These are phyloP conservation scores for Helostoma temminkii DNA, from an alignment of 2,797 vertebrate genomes.

Conservation along the genomic window DNA sequence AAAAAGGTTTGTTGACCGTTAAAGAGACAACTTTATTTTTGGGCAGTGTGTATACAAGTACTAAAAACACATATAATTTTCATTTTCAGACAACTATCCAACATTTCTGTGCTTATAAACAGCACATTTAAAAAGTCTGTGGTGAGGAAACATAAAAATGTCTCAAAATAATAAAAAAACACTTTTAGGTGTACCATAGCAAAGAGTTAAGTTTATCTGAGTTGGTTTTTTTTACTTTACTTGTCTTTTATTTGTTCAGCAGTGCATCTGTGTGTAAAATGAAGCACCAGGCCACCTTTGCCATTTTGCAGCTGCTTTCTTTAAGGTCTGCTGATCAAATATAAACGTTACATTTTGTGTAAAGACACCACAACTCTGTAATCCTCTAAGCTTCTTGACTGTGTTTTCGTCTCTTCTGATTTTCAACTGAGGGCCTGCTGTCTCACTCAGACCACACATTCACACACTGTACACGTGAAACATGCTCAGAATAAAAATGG, in stretches of 20 bases:
- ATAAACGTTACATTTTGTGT: constrained; percentile 68
- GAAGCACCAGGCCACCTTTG: constrained; percentile 69
- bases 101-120: too few species aligned
- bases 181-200: not conserved
- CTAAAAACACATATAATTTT: too few species aligned
- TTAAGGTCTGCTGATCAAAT: constrained; percentile 71
- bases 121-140: too few species aligned
- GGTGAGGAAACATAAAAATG: too few species aligned
- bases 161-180: not conserved
- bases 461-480: constrained; percentile 9
- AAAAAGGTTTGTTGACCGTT: too few species aligned
- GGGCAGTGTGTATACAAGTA: too few species aligned
- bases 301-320: constrained; percentile 40
- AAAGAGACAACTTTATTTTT: too few species aligned
- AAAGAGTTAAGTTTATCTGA: not conserved
- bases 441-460: constrained; percentile 60
- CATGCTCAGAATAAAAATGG: not conserved
- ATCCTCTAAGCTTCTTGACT: constrained; percentile 47
- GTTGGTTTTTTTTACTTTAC: too few species aligned
- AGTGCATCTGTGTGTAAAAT: constrained; percentile 67
- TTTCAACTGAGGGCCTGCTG: constrained; percentile 49
- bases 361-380: constrained; percentile 55
- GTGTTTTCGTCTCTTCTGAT: constrained; percentile 41
- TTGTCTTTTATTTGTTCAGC: constrained; percentile 44
- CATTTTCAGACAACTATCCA: too few species aligned